These are phyloP conservation scores for Pterobdella sp. DNA, from an alignment of 2,888 invertebrate genomes.

Conservation along the genomic window DNA sequence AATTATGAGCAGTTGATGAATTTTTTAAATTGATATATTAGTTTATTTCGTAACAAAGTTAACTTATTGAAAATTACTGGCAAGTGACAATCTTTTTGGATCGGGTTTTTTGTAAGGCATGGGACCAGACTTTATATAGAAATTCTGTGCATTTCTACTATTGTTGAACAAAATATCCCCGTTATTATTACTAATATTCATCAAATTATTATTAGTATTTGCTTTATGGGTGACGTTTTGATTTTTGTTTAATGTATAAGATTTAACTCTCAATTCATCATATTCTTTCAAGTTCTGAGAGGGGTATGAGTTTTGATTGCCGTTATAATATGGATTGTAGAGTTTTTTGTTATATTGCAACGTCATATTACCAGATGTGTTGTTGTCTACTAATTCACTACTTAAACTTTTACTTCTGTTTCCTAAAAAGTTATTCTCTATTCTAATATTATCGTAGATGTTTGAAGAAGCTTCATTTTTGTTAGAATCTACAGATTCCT, in stretches of 20 bases:
- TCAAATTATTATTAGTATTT: neutral
- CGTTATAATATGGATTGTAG: neutral
- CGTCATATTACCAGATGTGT: no score
- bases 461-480: neutral
- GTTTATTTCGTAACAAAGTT: no score
- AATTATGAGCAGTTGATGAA: no score
- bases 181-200: no score
- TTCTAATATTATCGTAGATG: neutral
- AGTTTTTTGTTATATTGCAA: no score
- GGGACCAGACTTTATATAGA: no score
- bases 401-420: neutral
- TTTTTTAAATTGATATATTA: no score
- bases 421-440: neutral
- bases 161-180: no score
- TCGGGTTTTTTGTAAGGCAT: neutral
- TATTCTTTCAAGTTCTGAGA: neutral
- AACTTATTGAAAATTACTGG: neutral
- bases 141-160: no score
- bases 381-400: neutral
- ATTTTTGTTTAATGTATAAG: neutral
- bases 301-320: neutral
- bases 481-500: neutral
- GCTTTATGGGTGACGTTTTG: neutral
- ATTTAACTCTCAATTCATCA: neutral
- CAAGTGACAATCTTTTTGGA: neutral